phyloP scores from a whole-genome alignment of 2,888 invertebrate species.

The Leptinotarsa peninsularis region DNA sequence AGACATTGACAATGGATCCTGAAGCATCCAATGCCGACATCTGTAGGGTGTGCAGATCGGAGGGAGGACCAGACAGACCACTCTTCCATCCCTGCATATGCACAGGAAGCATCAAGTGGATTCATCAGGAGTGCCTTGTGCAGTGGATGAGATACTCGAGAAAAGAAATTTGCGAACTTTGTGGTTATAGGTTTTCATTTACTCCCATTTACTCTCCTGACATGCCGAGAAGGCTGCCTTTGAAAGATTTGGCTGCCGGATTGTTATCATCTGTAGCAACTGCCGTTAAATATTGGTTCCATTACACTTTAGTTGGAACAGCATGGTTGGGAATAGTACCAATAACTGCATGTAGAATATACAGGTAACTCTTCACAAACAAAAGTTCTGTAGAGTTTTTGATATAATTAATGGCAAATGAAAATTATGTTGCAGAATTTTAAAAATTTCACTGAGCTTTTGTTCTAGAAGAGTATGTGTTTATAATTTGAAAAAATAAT shows the following conservation, averaged over 20 bases:
- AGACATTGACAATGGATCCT: slow-evolving; percentile 57
- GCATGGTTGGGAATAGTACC: slow-evolving; percentile 99
- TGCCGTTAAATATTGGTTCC: slow-evolving; percentile 96
- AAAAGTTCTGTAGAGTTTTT: too few species aligned
- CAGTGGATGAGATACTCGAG: slow-evolving; percentile 99
- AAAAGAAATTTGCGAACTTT: slow-evolving; percentile 98
- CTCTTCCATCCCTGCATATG: slow-evolving; percentile 99
- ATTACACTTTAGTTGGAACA: slow-evolving; percentile 95
- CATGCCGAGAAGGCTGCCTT: slow-evolving; percentile 97
- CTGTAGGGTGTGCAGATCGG: slow-evolving; percentile 97
- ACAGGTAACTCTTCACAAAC: slow-evolving; percentile 62
- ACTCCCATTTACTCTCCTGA: slow-evolving; percentile 99
- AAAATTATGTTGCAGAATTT: too few species aligned
- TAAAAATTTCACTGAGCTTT: too few species aligned
- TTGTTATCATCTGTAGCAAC: slow-evolving; percentile 88
- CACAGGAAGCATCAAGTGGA: slow-evolving; percentile 98
- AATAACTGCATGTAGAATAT: slow-evolving; percentile 94
- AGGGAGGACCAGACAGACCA: slow-evolving; percentile 90
- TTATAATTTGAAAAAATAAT: not conserved
- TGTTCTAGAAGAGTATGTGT: too few species aligned
- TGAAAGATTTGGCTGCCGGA: slow-evolving; percentile 92
- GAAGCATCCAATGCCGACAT: slow-evolving; percentile 83
- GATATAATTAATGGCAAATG: too few species aligned
- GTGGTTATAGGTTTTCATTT: slow-evolving; percentile 97
- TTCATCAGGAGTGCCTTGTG: slow-evolving; percentile 97